Percentiles rank a stretch among this genome's conserved stretches.
Conservation (phyloP, 2,888 invertebrate genomes). For the Drosophila mimica region DNA sequence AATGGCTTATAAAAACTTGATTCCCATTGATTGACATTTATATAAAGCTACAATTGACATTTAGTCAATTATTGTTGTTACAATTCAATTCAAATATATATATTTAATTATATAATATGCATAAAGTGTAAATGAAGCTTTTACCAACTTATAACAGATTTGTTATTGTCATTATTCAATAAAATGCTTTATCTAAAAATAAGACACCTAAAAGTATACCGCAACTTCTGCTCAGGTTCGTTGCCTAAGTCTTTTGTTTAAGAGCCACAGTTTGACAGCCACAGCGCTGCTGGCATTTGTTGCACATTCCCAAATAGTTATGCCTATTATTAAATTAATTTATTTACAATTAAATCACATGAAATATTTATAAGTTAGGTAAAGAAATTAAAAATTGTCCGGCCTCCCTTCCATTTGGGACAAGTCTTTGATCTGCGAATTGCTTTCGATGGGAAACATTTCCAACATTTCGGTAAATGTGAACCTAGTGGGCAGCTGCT, state of each 20-base stretch:
- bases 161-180: no score
- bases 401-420: constrained; percentile 58
- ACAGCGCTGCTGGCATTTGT: neutral
- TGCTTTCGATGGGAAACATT: constrained; percentile 65
- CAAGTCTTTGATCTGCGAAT: constrained; percentile 54
- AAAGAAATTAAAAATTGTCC: constrained; percentile 58
- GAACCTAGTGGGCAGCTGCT: constrained; percentile 40
- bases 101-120: neutral
- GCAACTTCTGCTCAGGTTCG: constrained; percentile 38
- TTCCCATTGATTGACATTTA: neutral
- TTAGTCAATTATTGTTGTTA: neutral
- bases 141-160: neutral
- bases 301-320: neutral
- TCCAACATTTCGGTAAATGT: constrained; percentile 43
- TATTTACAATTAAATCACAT: constrained; percentile 35
- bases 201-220: constrained; percentile 44
- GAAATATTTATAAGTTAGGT: neutral
- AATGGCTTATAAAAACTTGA: neutral
- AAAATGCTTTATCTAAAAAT: neutral
- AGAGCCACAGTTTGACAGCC: neutral
- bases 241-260: constrained; percentile 66
- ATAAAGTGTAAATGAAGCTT: neutral
- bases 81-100: neutral
- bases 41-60: no score
- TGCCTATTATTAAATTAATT: neutral